phyloP scores from a whole-genome alignment of 1,140 invertebrate species.

The Drosophila elegans region DNA sequence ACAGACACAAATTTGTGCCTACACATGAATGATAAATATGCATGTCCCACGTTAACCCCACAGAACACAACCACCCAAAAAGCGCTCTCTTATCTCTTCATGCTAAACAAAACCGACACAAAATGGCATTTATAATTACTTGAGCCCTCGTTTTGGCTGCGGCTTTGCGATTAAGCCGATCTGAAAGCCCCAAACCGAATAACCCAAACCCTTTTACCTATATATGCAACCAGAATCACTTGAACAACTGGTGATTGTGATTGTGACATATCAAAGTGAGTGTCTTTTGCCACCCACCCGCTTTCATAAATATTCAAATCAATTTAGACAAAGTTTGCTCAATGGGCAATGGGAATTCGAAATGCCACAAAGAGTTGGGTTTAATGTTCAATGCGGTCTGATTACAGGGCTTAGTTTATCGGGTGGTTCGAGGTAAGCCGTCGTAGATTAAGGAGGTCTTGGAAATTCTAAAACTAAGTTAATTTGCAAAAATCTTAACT shows the following conservation, averaged over 20 bases:
- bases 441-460: not conserved
- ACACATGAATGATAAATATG: constrained; percentile 72
- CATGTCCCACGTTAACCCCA: constrained; percentile 39
- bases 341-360: constrained; percentile 1
- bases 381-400: constrained; percentile 9
- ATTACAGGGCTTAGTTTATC: constrained; percentile 6
- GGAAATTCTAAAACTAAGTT: not conserved
- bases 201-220: not conserved
- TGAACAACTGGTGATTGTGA: constrained; percentile 5
- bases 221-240: not conserved
- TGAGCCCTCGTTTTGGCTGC: constrained; percentile 54
- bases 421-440: not conserved
- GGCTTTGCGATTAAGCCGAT: constrained; percentile 57
- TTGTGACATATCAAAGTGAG: constrained; percentile 12
- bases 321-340: constrained; percentile 16
- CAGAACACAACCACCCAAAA: constrained; percentile 8
- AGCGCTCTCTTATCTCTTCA: constrained; percentile 58
- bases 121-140: constrained; percentile 72
- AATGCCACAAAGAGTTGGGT: not conserved
- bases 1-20: constrained; percentile 56
- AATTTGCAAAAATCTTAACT: too few species aligned
- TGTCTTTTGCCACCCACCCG: not conserved
- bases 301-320: constrained; percentile 28
- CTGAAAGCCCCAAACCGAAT: constrained; percentile 1
- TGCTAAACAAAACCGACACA: constrained; percentile 48